A percentile compares a stretch with the other conserved stretches of the same genome.
Evolutionary conservation across 2,888 invertebrate species (phyloP).

Genomic region (Acrobasis repandana): DNA sequence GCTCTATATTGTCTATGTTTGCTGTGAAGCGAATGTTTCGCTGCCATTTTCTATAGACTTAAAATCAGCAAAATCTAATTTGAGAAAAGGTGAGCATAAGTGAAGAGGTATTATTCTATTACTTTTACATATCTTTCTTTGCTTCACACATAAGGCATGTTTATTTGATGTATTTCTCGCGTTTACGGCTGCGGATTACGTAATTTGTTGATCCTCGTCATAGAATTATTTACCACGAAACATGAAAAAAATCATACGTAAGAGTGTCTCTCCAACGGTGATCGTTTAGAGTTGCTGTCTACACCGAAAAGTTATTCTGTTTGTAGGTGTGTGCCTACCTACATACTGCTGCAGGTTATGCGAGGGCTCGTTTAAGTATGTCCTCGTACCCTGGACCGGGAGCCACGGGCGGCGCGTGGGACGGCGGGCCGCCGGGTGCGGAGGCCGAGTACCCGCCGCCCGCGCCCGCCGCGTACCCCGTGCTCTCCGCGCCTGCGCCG

Average conservation of each 20-base stretch:
- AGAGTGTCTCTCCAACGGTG: slow-evolving; percentile 61
- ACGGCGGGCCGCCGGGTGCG: slow-evolving; percentile 80
- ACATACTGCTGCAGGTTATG: slow-evolving; percentile 83
- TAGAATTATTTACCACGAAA: slow-evolving; percentile 64
- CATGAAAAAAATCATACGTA: slow-evolving; percentile 53
- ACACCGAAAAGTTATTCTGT: slow-evolving; percentile 87
- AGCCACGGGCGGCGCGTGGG: slow-evolving; percentile 66
- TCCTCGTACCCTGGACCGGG: slow-evolving; percentile 69
- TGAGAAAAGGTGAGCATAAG: slow-evolving; percentile 71
- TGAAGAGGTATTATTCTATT: slow-evolving; percentile 55
- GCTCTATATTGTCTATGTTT: slow-evolving; percentile 47
- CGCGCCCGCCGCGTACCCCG: slow-evolving; percentile 37
- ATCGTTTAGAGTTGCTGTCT: slow-evolving; percentile 73
- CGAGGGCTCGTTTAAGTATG: slow-evolving; percentile 73
- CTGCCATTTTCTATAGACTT: slow-evolving; percentile 75
- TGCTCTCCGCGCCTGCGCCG: slow-evolving; percentile 61
- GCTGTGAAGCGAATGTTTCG: slow-evolving; percentile 63
- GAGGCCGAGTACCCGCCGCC: slow-evolving; percentile 73
- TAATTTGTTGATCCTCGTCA: slow-evolving; percentile 77
- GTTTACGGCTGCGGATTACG: slow-evolving; percentile 68
- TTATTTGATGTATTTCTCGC: slow-evolving; percentile 46
- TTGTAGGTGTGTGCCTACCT: slow-evolving; percentile 85
- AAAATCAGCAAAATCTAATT: slow-evolving; percentile 51
- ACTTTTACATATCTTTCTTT: slow-evolving; percentile 39
- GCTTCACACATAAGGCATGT: slow-evolving; percentile 56